phyloP scores from a whole-genome alignment of 2,888 invertebrate species.

The Ctena decussata region DNA sequence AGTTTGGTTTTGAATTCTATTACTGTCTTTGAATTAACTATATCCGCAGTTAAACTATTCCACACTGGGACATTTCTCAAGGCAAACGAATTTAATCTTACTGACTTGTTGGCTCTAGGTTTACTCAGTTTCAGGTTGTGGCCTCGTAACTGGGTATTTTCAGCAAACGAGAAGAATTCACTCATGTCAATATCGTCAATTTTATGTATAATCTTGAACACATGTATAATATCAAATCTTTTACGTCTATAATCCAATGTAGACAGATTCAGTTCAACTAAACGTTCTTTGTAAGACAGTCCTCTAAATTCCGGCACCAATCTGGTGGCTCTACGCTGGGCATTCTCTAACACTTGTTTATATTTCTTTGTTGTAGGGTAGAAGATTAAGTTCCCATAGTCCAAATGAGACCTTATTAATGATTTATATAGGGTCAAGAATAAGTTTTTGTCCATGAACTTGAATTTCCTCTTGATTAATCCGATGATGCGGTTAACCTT shows the following conservation, averaged over 20 bases:
- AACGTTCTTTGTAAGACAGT: neutral
- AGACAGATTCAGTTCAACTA: neutral
- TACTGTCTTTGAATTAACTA: neutral
- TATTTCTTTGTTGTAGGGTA: no score
- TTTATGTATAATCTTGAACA: neutral
- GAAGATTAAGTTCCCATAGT: no score
- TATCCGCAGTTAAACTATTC: neutral
- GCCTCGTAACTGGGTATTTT: neutral
- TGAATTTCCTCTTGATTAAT: no score
- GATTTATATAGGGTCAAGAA: no score
- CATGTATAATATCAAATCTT: neutral
- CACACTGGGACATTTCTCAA: neutral
- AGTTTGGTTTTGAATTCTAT: neutral
- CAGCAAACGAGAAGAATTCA: neutral
- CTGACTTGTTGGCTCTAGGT: conserved; percentile 1
- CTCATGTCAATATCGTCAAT: neutral
- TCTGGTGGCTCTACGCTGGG: no score
- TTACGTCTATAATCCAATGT: neutral
- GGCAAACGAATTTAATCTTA: neutral
- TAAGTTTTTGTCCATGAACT: no score
- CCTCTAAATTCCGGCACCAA: neutral
- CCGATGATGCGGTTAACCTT: no score
- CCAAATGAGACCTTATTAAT: no score
- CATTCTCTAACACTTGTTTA: no score
- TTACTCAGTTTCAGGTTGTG: neutral